Base-by-base conservation (phyloP, 2,888 invertebrate species). In the Marronus borbonicus region DNA sequence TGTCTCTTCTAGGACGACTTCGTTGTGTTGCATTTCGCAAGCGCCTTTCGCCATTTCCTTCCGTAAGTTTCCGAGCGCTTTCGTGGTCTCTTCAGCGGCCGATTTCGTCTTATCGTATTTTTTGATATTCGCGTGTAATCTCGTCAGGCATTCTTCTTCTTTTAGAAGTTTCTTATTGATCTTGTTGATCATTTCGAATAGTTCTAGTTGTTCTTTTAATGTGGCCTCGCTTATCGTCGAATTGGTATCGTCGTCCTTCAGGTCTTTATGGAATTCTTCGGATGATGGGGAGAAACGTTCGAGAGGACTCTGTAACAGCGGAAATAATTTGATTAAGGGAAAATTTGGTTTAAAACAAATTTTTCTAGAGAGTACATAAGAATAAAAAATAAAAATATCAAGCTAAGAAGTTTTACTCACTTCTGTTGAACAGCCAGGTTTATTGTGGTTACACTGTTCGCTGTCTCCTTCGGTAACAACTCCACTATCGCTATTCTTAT, bases 161-260 rank as follows among this genome's bases (percentile, higher is more conserved):
- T 92, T 90, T 78, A 94, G 92, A 78, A 96, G 88, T 84, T 92
- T 91, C 85, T 94, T 93, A 86, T 95, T 95, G 36, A 95, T 89
- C 75, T 93, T 92, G 31, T 93, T 91, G 69, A 95, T 91, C 87
- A 92, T 93, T 84, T 95, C 95, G 83, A 94, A 89, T 81, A 94
- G 89, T 83, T 93, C 92, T n/a, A 94, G 90, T 88, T 94, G 93
- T 85, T 92, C 92, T 81, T 88, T 88, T 44, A 91, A 81, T 12
- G 92, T 89, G 84, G 92, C 90, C 84, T 91, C 91, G 66, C 92
- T 91, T 1, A 83, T 91, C 88, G 85, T 89, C 80, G 86, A 88
- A 81, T 86, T 86, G 50, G 87, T 86, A 72, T 88, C 87, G 78
- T 87, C 88, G 81, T 88, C 88, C 68, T 87, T 82, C 74, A 87